Evolutionary conservation across 1,140 invertebrate genomes (phyloP), one percentile per base, ranked within the genome.

Genomic region (Brachionus manjavacas): DNA sequence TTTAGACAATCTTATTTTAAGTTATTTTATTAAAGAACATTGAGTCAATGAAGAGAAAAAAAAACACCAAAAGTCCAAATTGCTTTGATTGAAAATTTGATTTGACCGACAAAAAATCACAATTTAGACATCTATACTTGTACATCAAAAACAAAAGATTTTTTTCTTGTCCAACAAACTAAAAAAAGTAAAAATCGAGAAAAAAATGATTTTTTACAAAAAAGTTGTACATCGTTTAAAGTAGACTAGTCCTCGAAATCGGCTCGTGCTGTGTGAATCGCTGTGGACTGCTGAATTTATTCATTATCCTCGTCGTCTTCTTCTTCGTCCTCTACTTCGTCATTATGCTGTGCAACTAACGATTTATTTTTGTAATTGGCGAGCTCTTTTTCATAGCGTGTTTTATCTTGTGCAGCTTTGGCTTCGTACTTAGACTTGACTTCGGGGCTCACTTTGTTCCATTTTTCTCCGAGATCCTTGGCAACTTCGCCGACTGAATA

Each of bases 401-500:
- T 94, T 90, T 97, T 98, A 88, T 98, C 97, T 87, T 95, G 94
- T 85, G 95, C 94, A n/a, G 96, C 96, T 91, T 95, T 92, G 86
- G 93, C 92, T 90, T 98, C 96, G 88, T 95, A 98, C 90, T 95
- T 96, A 79, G 92, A 90, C 90, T 96, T 96, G 55, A 92, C 92
- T 83, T 93, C 93, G 14, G 94, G 92, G 86, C 93, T 92, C 72
- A 93, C 93, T 84, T 94, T 94, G 35, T 95, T 95, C 97, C 97
- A 99, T 87, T 94, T 92, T 87, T 94, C 92, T 31, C 97, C 97
- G 76, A 99, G 92, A 91, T 98, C 96, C 91, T 99, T 99, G 84
- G 97, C 96, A 86, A 99, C 95, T 87, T 99, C 96, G 64, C 96
- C 96, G 86, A 99, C 96, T 78, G 94, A 94, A 88, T 93, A 96